Conservation (phyloP, 1,140 invertebrate species). For the Caerostris extrusa region DNA sequence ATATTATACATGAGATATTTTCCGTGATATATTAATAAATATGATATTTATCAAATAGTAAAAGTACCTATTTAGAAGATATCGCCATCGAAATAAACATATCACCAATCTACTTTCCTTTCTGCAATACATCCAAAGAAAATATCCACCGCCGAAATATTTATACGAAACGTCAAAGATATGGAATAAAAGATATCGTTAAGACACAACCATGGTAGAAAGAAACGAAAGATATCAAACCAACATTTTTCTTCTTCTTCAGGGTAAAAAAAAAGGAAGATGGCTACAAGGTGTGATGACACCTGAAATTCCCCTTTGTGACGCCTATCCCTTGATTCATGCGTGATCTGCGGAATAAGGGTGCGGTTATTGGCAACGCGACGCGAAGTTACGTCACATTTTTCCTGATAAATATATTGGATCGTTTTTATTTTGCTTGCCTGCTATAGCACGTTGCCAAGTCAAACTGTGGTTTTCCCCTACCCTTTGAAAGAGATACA, state of each 20-base stretch:
- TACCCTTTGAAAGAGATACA: too few relatives aligned
- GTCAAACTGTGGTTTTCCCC: too few relatives aligned
- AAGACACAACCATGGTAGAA: neutral
- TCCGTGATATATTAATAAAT: too few relatives aligned
- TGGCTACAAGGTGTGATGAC: conserved; percentile 37
- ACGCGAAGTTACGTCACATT: neutral
- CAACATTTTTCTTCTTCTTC: neutral
- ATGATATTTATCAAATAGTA: too few relatives aligned
- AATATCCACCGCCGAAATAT: neutral
- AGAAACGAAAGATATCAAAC: neutral
- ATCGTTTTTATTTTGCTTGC: neutral
- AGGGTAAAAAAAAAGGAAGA: neutral
- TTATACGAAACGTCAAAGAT: neutral
- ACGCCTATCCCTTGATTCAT: conserved; percentile 60
- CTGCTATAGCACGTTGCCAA: neutral
- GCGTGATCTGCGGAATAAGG: neutral
- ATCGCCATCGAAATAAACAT: too few relatives aligned
- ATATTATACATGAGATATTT: too few relatives aligned
- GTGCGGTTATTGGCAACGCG: neutral
- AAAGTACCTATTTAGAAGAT: too few relatives aligned
- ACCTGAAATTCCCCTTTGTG: conserved; percentile 50
- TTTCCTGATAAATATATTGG: conserved; percentile 42
- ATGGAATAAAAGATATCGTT: neutral
- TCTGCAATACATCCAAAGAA: too few relatives aligned
- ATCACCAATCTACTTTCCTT: too few relatives aligned